phyloP scores from a whole-genome alignment of 2,888 invertebrate genomes.

The Aphidius colemani region DNA sequence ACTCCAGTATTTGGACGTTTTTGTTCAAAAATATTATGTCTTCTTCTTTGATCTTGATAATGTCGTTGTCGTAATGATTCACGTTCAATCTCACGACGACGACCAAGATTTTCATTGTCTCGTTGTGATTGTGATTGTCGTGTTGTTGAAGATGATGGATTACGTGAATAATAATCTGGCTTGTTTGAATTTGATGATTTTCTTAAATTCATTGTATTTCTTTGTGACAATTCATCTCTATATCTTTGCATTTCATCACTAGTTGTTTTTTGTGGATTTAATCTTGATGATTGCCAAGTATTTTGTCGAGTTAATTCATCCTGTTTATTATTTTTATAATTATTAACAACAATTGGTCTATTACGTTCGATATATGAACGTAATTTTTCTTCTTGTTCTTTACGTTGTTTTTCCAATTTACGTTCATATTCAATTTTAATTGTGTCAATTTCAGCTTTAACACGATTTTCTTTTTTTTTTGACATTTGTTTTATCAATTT shows the following conservation, averaged over 20 bases:
- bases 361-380: constrained; percentile 41
- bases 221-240: too few relatives aligned
- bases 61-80: too few relatives aligned
- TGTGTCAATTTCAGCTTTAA: constrained; percentile 29
- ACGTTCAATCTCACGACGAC: too few relatives aligned
- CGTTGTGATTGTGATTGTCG: too few relatives aligned
- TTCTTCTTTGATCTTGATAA: constrained; percentile 17
- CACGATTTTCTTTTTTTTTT: constrained; percentile 14
- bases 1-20: not conserved
- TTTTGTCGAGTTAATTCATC: not conserved
- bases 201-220: too few relatives aligned
- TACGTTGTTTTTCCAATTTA: constrained; percentile 19
- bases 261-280: too few relatives aligned
- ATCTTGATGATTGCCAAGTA: constrained; percentile 8
- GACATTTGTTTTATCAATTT: not conserved
- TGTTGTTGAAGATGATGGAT: not conserved
- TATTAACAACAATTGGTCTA: constrained; percentile 36
- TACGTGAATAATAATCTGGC: not conserved
- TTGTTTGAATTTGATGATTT: constrained; percentile 1
- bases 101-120: too few relatives aligned
- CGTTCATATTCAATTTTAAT: constrained; percentile 35
- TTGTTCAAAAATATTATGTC: constrained; percentile 16
- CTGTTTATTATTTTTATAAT: not conserved
- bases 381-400: constrained; percentile 31
- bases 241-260: too few relatives aligned